Base-by-base conservation (phyloP, 2,113 vertebrate genomes). In the Trichechus manatus region DNA sequence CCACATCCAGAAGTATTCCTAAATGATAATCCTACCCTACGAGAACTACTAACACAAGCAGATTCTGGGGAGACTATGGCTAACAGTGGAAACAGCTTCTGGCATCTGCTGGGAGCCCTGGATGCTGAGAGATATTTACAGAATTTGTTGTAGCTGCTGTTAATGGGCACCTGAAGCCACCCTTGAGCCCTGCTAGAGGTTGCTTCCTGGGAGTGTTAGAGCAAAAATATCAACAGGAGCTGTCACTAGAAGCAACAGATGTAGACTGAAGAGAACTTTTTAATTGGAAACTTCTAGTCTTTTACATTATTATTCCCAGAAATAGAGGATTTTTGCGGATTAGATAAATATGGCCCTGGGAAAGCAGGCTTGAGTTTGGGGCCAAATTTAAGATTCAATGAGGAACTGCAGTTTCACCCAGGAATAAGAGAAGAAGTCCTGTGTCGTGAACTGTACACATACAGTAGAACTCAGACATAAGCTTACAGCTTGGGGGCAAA, bases 101-200 rank as follows among this genome's bases (percentile, higher is more conserved):
- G 59, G 68, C 63, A 68, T 31, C 39, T 97, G 29, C 63, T 56
- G 33, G 78, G 53, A 36, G 85, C 27, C 80, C 56, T 47, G 42
- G 77, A 44, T 29, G 81, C 33, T 87, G 63, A 86, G 44, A 33
- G n/a, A 82, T n/a, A 89, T 84, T 64, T 80, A 23, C 33, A 56
- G 50, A 87, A 75, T 93, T 86, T 93, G 14, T 39, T 96, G 68
- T 91, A 78, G 25, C 75, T 78, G 25, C 36, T 44, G 19, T 89
- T 93, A 88, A 66, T 63, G 44, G 89, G 72, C 56, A 78, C 56
- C 59, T 66, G 59, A 72, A 78, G 33, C 0, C 1, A 72, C 82
- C 5, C 6, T 19, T 63, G 74, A 93, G 42, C 31, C 64, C 53
- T 20, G 36, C 77, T 90, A 42, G 84, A 14, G 75, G 56, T 77